phyloP scores from a whole-genome alignment of 2,797 vertebrate species.

The Acipenser transmontanus region DNA sequence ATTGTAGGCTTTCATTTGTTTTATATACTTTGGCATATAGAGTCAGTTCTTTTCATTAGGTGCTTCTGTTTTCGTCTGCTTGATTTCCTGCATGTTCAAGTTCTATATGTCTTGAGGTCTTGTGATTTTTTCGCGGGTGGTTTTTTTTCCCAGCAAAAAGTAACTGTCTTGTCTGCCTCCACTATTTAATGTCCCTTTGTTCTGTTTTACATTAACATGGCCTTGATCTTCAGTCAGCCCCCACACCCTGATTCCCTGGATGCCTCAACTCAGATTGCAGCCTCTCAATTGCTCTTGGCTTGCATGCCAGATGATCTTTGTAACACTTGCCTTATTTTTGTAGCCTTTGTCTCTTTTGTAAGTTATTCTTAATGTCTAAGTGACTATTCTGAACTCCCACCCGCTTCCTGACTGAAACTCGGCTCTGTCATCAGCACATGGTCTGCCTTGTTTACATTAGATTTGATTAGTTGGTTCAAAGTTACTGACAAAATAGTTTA shows the following conservation, averaged over 20 bases:
- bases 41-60: constrained; percentile 30
- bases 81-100: constrained; percentile 37
- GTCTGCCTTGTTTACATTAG: constrained; percentile 49
- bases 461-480: constrained; percentile 52
- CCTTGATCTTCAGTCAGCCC: constrained; percentile 59
- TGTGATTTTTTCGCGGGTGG: constrained; percentile 44
- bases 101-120: constrained; percentile 41
- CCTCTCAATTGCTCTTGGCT: constrained; percentile 59
- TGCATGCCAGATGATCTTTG: constrained; percentile 51
- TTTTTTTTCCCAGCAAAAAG: constrained; percentile 42
- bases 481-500: constrained; percentile 53
- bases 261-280: constrained; percentile 59
- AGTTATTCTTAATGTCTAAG: constrained; percentile 46
- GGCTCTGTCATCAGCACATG: constrained; percentile 54
- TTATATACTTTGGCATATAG: constrained; percentile 45
- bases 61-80: constrained; percentile 26
- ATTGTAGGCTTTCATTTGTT: constrained; percentile 30
- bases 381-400: constrained; percentile 28
- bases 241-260: constrained; percentile 59
- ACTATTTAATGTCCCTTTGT: constrained; percentile 37
- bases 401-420: constrained; percentile 57
- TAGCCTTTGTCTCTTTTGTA: constrained; percentile 42
- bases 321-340: constrained; percentile 40
- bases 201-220: constrained; percentile 54
- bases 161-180: constrained; percentile 32